Evolutionary conservation across 2,888 invertebrate genomes (phyloP), one percentile per base, ranked within the genome.

Genomic region (Pristionchus mayeri): DNA sequence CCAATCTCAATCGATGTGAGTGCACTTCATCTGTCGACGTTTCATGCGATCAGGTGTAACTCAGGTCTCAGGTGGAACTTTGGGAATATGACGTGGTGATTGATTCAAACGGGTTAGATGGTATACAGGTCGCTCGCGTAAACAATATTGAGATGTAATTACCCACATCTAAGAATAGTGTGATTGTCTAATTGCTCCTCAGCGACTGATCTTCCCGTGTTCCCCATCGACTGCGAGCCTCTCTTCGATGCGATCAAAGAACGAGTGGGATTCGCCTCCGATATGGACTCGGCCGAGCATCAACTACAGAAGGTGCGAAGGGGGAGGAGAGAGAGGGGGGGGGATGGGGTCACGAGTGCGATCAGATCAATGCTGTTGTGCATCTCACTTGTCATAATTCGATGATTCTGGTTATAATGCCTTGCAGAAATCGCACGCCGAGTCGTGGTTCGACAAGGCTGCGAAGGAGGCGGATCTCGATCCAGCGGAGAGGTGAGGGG

Each of bases 371-470:
- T n/a, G n/a, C n/a, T n/a, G n/a, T n/a, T n/a, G n/a, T n/a, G n/a
- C n/a, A n/a, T n/a, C n/a, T n/a, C n/a, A n/a, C n/a, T n/a, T n/a
- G n/a, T n/a, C n/a, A n/a, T n/a, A n/a, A n/a, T n/a, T n/a, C n/a
- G n/a, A n/a, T n/a, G n/a, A n/a, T n/a, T n/a, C n/a, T n/a, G n/a
- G n/a, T n/a, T 21, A 16, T 13, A 54, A n/a, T 21, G 21, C 4
- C n/a, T 76, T 76, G n/a, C 30, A 80, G 67, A 82, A 67, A 67
- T 67, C 82, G 30, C 84, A 75, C n/a, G 71, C 52, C 7, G 95
- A 95, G 87, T 96, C 96, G 34, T 98, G 98, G 98, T 94, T 96
- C 92, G 95, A 96, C 89, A 96, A 96, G 92, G 96, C 96, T 1
- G 96, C 97, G 0, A 95, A 95, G 87, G 97, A 97, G 88, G 96